Evolutionary conservation across 2,888 invertebrate genomes (phyloP), one percentile per base, ranked within the genome.

Genomic region (Alloplasta piceator): DNA sequence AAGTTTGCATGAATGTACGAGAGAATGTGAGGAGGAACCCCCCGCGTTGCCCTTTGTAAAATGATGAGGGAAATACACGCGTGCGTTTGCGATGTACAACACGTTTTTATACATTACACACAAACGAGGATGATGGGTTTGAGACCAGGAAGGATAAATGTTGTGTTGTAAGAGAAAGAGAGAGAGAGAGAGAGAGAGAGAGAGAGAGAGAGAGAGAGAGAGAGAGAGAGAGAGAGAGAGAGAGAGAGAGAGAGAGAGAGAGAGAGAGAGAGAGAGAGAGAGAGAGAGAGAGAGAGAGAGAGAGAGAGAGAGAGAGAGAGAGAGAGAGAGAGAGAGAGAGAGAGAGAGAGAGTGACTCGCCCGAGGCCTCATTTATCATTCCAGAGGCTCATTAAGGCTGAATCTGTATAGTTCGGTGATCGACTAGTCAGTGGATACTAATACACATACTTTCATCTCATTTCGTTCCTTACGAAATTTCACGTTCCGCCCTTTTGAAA

Each of bases 311-410:
- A 85, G 78, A 91, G 89, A 90, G 89, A 92, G 91, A 92, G 92
- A 26, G 26, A 26, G 26, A 26, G 89, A 90, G 89, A 92, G 91
- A 92, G 92, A 85, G 78, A 91, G 89, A 90, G 89, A 92, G 91
- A 92, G 92, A 26, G 26, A 26, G 26, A 26, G 89, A 90, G 89
- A 92, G 91, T 92, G 92, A 92, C 91, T 92, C 92, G 91, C 91
- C 90, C 91, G 92, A 92, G 91, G 87, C 89, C 89, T 90, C 91
- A 93, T 93, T 93, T 92, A 93, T 93, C 93, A 93, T 92, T 91
- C 91, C 86, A 88, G 87, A 88, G 91, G 92, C 92, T 93, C 93
- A 93, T 93, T 93, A 93, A 91, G 91, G 88, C 89, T 89, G 91
- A 92, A 92, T 92, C 92, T 91, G 90, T 91, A n/a, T n/a, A 90